Evolutionary conservation across 2,113 vertebrate genomes (phyloP).

Genomic region (Perca fluviatilis): DNA sequence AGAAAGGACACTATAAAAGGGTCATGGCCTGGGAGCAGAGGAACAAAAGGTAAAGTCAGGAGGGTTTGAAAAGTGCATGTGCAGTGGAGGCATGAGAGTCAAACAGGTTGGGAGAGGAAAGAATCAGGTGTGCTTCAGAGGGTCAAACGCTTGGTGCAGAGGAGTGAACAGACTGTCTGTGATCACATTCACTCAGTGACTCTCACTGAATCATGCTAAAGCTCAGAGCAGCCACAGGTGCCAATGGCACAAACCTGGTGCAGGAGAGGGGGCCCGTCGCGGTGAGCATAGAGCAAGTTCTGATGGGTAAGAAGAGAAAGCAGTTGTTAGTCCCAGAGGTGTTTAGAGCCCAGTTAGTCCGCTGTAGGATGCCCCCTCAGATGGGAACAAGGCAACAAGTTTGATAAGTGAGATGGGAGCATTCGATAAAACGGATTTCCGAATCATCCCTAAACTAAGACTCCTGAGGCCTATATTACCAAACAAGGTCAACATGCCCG

Average conservation of each 20-base stretch:
- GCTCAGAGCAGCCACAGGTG: slow-evolving; percentile 73
- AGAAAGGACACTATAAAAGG: slow-evolving; percentile 11
- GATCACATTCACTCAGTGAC: slow-evolving; percentile 54
- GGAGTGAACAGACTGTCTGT: slow-evolving; percentile 45
- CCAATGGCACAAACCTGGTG: slow-evolving; percentile 81
- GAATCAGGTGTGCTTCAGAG: slow-evolving; percentile 26
- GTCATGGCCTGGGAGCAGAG: slow-evolving; percentile 20
- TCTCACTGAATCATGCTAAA: slow-evolving; percentile 58
- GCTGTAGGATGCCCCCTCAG: slow-evolving; percentile 5
- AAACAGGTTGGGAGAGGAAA: slow-evolving; percentile 13
- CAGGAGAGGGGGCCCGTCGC: slow-evolving; percentile 73
- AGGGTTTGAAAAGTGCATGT: slow-evolving; percentile 20
- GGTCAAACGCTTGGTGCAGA: slow-evolving; percentile 21
- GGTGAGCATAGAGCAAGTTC: slow-evolving; percentile 83
- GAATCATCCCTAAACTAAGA: background rate
- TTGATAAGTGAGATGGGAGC: background rate
- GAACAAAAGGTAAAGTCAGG: slow-evolving; percentile 26
- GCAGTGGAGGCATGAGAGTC: slow-evolving; percentile 30
- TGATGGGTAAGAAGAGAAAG: slow-evolving; percentile 82
- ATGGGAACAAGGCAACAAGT: slow-evolving; percentile 35
- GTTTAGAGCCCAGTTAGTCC: background rate
- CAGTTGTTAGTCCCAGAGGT: slow-evolving; percentile 66
- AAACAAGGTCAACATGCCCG: no score
- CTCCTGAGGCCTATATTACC: background rate
- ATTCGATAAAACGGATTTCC: background rate